These are phyloP conservation scores for Caenorhabditis remanei DNA, from an alignment of 1,140 invertebrate genomes.

Conservation along the genomic window DNA sequence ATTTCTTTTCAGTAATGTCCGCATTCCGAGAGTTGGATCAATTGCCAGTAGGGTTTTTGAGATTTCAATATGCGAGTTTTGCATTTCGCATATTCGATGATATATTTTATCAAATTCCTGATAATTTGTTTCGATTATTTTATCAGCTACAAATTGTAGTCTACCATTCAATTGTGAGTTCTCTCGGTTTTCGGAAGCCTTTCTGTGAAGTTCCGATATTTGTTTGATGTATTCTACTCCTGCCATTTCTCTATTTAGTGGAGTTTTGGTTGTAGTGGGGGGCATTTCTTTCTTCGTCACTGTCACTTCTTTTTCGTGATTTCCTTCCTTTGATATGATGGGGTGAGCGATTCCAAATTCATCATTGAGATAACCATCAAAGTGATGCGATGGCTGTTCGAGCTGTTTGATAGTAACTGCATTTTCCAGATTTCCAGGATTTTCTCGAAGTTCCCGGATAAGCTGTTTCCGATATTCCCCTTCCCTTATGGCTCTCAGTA, in stretches of 20 bases:
- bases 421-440: neutral
- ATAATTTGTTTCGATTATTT: neutral
- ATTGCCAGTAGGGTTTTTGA: neutral
- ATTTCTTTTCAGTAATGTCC: neutral
- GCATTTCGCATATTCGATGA: neutral
- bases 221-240: neutral
- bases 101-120: neutral
- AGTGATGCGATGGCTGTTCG: neutral
- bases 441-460: neutral
- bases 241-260: neutral
- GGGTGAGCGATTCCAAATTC: neutral
- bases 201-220: neutral
- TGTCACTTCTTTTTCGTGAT: neutral
- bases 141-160: neutral
- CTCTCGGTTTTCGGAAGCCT: neutral
- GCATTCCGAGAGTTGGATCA: neutral
- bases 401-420: neutral
- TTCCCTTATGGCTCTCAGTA: neutral
- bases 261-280: neutral
- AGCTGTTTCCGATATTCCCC: neutral
- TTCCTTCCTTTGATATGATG: neutral
- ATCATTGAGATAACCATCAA: neutral
- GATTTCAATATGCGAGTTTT: conserved; percentile 2
- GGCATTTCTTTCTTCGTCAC: neutral
- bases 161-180: neutral